phyloP scores from a whole-genome alignment of 1,140 invertebrate genomes.

The Drosophila pectinifera region DNA sequence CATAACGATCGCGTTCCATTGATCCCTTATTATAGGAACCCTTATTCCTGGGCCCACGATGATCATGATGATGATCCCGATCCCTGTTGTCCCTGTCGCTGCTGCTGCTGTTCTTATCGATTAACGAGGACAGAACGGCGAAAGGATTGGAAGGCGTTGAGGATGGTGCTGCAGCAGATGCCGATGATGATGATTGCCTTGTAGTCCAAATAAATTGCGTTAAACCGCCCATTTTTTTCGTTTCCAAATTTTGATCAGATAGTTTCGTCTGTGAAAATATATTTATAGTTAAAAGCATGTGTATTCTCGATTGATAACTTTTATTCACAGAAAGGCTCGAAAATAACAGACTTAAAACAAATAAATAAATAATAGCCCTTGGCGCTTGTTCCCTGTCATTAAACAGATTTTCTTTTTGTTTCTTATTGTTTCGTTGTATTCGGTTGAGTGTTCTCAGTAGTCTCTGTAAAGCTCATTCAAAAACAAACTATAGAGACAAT shows the following conservation, averaged over 20 bases:
- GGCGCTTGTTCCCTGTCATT: too few relatives aligned
- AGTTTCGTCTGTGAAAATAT: conserved; percentile 44
- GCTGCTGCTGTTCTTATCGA: conserved; percentile 63
- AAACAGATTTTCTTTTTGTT: too few relatives aligned
- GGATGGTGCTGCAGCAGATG: conserved; percentile 37
- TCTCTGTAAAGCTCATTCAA: too few relatives aligned
- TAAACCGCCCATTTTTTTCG: conserved; percentile 79
- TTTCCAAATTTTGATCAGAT: conserved; percentile 72
- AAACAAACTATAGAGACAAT: too few relatives aligned
- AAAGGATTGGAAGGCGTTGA: conserved; percentile 78
- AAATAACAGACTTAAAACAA: not conserved
- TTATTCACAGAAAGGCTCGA: too few relatives aligned
- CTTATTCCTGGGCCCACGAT: conserved; percentile 80
- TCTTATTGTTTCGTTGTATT: too few relatives aligned
- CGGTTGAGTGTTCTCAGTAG: too few relatives aligned
- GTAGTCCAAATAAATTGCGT: conserved; percentile 72
- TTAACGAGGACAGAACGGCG: conserved; percentile 70
- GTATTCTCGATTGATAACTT: not conserved
- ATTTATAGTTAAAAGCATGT: not conserved
- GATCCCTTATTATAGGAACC: conserved; percentile 86
- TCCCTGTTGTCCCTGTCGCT: conserved; percentile 44
- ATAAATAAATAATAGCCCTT: too few relatives aligned
- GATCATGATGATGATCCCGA: conserved; percentile 61
- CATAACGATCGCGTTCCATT: conserved; percentile 84
- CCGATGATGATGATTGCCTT: conserved; percentile 38